These are phyloP conservation scores for Brachionus paranguensis DNA, from an alignment of 1,140 invertebrate species.

Conservation along the genomic window DNA sequence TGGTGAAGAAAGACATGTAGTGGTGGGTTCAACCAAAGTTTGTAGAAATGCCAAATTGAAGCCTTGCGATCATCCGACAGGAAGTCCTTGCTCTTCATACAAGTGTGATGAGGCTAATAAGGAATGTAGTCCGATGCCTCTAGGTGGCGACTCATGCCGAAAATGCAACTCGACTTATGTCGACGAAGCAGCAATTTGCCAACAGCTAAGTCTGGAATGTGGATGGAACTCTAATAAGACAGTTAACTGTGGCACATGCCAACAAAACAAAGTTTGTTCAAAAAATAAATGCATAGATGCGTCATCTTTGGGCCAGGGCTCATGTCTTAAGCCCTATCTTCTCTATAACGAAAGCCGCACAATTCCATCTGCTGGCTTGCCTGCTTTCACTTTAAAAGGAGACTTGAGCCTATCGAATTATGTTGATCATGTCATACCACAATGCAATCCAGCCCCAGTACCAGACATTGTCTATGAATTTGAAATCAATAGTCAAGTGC, in stretches of 20 bases:
- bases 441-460: not conserved
- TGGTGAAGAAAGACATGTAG: not conserved
- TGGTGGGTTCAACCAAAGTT: not conserved
- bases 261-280: not conserved
- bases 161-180: not conserved
- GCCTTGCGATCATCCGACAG: not conserved
- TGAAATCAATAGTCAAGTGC: not conserved
- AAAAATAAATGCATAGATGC: not conserved
- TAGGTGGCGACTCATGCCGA: not conserved
- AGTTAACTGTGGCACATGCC: not conserved
- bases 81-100: not conserved
- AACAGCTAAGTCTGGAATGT: not conserved
- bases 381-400: not conserved
- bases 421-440: not conserved
- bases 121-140: not conserved
- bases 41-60: not conserved
- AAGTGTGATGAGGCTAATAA: not conserved
- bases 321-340: not conserved
- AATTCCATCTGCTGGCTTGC: not conserved
- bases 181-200: not conserved
- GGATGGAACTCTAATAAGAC: not conserved
- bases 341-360: not conserved
- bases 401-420: not conserved
- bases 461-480: slow-evolving; percentile 10
- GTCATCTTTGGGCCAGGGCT: not conserved